Conservation (phyloP, 2,113 vertebrate species). For the Pogonocichla stellata region DNA sequence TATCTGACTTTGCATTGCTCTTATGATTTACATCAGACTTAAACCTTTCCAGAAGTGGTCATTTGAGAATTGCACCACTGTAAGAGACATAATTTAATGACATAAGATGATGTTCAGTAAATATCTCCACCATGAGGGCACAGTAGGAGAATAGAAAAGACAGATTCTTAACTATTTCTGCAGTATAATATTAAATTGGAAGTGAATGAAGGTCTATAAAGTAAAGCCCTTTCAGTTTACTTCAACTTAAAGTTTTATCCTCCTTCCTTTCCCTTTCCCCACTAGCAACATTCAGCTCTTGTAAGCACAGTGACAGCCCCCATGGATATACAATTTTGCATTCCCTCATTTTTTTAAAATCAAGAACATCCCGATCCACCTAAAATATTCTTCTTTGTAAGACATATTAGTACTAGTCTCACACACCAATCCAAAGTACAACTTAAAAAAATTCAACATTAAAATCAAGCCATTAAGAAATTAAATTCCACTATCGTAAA, state of each 20-base stretch:
- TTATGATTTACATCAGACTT: not conserved
- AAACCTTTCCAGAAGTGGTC: not conserved
- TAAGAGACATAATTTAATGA: not conserved
- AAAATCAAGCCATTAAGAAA: not conserved
- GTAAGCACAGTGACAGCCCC: not conserved
- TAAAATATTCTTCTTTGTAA: not conserved
- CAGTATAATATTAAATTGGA: not conserved
- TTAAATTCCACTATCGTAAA: not conserved
- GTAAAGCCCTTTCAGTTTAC: not conserved
- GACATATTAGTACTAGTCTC: not conserved
- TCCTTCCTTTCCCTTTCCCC: not conserved
- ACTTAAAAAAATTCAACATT: not conserved
- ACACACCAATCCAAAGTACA: not conserved
- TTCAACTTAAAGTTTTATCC: not conserved
- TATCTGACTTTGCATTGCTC: not conserved
- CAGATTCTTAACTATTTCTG: not conserved
- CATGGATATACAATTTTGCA: rapidly evolving
- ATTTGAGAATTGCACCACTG: not conserved
- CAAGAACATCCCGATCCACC: not conserved
- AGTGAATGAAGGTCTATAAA: not conserved
- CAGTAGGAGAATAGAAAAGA: not conserved
- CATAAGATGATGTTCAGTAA: not conserved
- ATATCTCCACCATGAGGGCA: not conserved
- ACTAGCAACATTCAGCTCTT: not conserved
- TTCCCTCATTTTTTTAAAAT: not conserved